These are phyloP conservation scores for Napeogenes inachia DNA, from an alignment of 2,888 invertebrate species.

Conservation along the genomic window DNA sequence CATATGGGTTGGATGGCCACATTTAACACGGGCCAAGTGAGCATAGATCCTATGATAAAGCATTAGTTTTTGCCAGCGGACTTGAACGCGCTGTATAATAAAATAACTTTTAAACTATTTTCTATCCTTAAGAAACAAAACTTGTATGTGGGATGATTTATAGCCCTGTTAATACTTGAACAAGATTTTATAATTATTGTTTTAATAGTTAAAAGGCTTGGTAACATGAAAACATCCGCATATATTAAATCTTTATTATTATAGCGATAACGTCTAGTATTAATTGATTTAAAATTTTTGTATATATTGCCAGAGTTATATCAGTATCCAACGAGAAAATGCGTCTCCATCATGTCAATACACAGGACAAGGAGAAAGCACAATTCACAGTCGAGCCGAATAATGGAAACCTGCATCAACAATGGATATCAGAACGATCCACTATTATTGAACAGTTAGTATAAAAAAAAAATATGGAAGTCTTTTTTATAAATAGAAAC, in stretches of 20 bases:
- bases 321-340: conserved; percentile 78
- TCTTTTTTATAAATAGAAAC: no score
- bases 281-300: conserved; percentile 2
- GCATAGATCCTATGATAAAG: conserved; percentile 35
- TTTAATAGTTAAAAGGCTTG: no score
- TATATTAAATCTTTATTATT: no score
- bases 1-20: conserved; percentile 94
- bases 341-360: conserved; percentile 63
- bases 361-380: conserved; percentile 47
- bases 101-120: no score
- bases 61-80: neutral
- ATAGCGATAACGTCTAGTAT: neutral
- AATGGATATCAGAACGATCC: conserved; percentile 72
- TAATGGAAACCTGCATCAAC: conserved; percentile 60
- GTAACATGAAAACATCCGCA: no score
- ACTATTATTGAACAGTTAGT: conserved; percentile 78
- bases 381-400: conserved; percentile 65
- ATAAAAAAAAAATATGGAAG: neutral
- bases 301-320: conserved; percentile 69
- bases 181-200: no score
- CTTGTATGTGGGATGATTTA: no score
- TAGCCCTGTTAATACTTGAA: no score
- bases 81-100: neutral
- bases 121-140: no score
- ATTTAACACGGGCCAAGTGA: conserved; percentile 89